These are phyloP conservation scores for Apis cerana DNA, from an alignment of 1,140 invertebrate species.

Conservation along the genomic window DNA sequence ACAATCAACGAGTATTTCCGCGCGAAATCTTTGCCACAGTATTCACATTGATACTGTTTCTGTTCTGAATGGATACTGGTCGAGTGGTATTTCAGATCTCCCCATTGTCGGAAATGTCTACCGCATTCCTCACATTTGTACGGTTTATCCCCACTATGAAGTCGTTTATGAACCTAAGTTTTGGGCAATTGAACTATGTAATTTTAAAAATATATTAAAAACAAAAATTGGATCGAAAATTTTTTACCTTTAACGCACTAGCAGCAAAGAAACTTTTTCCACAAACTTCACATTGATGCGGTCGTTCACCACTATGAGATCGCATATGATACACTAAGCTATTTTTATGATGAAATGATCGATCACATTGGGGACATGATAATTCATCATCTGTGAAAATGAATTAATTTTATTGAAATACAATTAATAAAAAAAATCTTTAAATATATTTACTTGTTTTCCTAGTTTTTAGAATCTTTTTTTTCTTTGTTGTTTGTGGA, in stretches of 20 bases:
- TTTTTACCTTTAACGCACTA: slow-evolving; percentile 87
- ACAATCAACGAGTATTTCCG: slow-evolving; percentile 96
- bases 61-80: slow-evolving; percentile 91
- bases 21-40: slow-evolving; percentile 95
- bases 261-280: slow-evolving; percentile 91
- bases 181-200: neutral
- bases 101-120: slow-evolving; percentile 91
- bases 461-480: slow-evolving; percentile 69
- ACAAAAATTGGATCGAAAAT: too few relatives aligned
- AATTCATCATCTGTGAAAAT: slow-evolving; percentile 73
- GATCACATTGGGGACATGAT: slow-evolving; percentile 86
- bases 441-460: slow-evolving; percentile 62
- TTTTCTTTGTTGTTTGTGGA: slow-evolving; percentile 74
- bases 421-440: neutral
- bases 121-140: slow-evolving; percentile 91
- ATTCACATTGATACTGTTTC: slow-evolving; percentile 94
- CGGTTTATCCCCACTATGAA: slow-evolving; percentile 90
- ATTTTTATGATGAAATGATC: slow-evolving; percentile 90
- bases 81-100: slow-evolving; percentile 94
- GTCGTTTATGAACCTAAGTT: slow-evolving; percentile 85
- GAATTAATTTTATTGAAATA: neutral
- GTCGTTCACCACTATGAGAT: slow-evolving; percentile 89
- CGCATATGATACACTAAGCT: slow-evolving; percentile 92
- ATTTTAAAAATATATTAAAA: too few relatives aligned
- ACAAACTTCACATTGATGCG: slow-evolving; percentile 91